phyloP scores from a whole-genome alignment of 2,888 invertebrate genomes.

The Luperina nickerlii region DNA sequence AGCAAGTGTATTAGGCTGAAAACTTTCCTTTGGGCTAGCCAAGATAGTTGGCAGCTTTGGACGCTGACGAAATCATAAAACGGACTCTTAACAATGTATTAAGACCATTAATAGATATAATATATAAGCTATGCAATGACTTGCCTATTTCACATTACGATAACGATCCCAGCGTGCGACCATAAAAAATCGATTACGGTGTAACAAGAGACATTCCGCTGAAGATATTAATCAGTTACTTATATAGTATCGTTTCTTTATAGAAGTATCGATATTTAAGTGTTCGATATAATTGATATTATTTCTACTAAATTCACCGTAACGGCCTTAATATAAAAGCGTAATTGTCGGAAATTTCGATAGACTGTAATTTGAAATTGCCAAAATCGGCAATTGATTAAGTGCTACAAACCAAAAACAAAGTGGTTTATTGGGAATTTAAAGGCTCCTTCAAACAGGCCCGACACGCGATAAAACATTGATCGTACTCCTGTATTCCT shows the following conservation, averaged over 20 bases:
- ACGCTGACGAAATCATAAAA: constrained; percentile 13
- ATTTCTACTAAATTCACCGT: not conserved
- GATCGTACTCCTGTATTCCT: not conserved
- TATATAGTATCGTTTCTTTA: not conserved
- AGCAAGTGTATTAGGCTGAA: constrained; percentile 38
- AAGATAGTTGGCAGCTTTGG: constrained; percentile 21
- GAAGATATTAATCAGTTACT: not conserved
- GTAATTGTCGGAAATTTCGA: constrained; percentile 3
- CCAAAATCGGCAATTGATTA: constrained; percentile 16
- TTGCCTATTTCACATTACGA: not conserved
- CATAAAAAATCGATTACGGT: constrained; percentile 8
- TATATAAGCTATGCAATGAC: not conserved
- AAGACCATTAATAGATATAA: not conserved
- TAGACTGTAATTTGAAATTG: constrained; percentile 30
- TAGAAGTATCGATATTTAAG: not conserved
- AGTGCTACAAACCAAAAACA: constrained; percentile 27
- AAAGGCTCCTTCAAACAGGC: not conserved
- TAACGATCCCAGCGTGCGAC: not conserved
- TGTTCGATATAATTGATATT: not conserved
- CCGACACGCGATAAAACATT: too few species aligned
- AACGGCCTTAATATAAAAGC: not conserved
- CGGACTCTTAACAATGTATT: not conserved
- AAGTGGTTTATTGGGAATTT: constrained; percentile 37
- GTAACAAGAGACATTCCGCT: not conserved
- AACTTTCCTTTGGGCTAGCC: constrained; percentile 24